phyloP scores from a whole-genome alignment of 2,888 invertebrate genomes.

The Pyrgus malvae region DNA sequence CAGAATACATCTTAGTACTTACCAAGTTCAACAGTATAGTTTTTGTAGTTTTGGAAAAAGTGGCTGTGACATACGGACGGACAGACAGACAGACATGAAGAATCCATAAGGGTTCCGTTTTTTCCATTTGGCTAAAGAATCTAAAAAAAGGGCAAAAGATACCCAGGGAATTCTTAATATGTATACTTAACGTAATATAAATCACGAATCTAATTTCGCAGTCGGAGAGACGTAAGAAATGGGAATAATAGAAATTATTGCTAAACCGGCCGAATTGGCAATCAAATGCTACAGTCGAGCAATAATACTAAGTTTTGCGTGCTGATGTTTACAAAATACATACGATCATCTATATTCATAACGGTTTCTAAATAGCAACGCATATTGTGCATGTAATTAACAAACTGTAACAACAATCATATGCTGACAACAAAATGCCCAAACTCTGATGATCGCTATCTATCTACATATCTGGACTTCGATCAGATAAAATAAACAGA shows the following conservation, averaged over 20 bases:
- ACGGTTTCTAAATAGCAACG: conserved; percentile 22
- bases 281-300: conserved; percentile 8
- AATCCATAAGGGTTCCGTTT: no score
- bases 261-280: conserved; percentile 1
- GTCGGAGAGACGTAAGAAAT: background rate
- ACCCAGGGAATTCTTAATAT: background rate
- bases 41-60: no score
- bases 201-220: background rate
- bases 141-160: background rate
- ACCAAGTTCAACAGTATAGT: no score
- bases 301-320: conserved; percentile 18
- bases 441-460: no score
- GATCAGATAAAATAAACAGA: no score
- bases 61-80: no score
- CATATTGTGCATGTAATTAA: conserved; percentile 15
- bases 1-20: no score
- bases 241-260: conserved; percentile 1
- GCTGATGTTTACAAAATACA: conserved; percentile 24
- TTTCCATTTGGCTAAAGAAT: no score
- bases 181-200: background rate
- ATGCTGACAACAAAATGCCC: background rate
- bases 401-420: background rate
- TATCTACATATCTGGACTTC: no score
- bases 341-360: conserved; percentile 26
- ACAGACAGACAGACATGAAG: no score